Percentiles rank a stretch among this genome's conserved stretches.
phyloP scores from a whole-genome alignment of 2,797 vertebrate species.

The Sciaenops ocellatus region DNA sequence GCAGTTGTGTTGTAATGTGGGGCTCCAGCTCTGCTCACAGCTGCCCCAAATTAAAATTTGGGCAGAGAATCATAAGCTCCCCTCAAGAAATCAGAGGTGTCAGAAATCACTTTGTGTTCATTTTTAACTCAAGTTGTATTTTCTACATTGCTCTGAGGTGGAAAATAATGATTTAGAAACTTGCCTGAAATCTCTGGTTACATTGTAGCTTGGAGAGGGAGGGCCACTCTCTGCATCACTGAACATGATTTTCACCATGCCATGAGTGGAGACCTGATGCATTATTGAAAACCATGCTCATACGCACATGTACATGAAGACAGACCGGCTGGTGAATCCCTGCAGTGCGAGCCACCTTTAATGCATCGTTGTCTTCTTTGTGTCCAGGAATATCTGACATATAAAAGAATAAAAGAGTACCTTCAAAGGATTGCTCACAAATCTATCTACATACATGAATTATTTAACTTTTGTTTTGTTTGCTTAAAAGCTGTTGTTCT shows the following conservation, averaged over 20 bases:
- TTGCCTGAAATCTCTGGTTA: slow-evolving; percentile 28
- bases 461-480: slow-evolving; percentile 61
- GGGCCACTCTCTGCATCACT: slow-evolving; percentile 13
- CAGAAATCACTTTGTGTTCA: slow-evolving; percentile 45
- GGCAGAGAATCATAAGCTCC: slow-evolving; percentile 37
- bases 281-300: slow-evolving; percentile 47
- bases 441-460: slow-evolving; percentile 42
- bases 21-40: slow-evolving; percentile 4
- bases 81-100: slow-evolving; percentile 19
- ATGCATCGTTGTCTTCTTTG: neutral
- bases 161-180: slow-evolving; percentile 36
- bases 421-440: slow-evolving; percentile 14
- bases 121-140: slow-evolving; percentile 53
- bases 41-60: slow-evolving; percentile 29
- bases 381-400: slow-evolving; percentile 1
- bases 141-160: slow-evolving; percentile 36
- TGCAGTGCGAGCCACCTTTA: neutral
- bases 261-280: slow-evolving; percentile 29
- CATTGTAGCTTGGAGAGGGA: slow-evolving; percentile 22
- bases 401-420: slow-evolving; percentile 14
- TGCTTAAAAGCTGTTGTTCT: slow-evolving; percentile 49
- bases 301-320: slow-evolving; percentile 2
- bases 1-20: slow-evolving; percentile 17
- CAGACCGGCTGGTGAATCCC: slow-evolving; percentile 9
- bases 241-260: slow-evolving; percentile 26